phyloP scores from a whole-genome alignment of 1,140 invertebrate genomes.

The Tetramorium simillimum region DNA sequence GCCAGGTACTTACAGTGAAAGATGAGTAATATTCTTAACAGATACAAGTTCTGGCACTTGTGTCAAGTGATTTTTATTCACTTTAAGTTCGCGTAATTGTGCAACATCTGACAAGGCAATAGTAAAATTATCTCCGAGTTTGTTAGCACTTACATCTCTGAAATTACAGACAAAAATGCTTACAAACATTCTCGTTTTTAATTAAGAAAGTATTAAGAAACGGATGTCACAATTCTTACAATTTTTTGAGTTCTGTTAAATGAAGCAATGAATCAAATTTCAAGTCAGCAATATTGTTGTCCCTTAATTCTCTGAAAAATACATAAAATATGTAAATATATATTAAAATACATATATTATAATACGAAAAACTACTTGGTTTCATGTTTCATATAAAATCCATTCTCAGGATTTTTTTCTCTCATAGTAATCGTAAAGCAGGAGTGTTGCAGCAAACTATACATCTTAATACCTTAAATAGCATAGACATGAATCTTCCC shows the following conservation, averaged over 20 bases:
- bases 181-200: neutral
- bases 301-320: slow-evolving; percentile 74
- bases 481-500: slow-evolving; percentile 52
- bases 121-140: slow-evolving; percentile 81
- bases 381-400: neutral
- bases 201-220: neutral
- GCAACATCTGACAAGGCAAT: slow-evolving; percentile 79
- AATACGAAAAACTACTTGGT: neutral
- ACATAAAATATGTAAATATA: slow-evolving; percentile 4
- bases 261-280: slow-evolving; percentile 77
- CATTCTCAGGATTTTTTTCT: too few species aligned
- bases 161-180: slow-evolving; percentile 49
- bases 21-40: slow-evolving; percentile 79
- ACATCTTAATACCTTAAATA: slow-evolving; percentile 18
- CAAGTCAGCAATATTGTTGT: slow-evolving; percentile 80
- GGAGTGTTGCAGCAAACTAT: neutral
- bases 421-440: neutral
- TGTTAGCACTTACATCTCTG: slow-evolving; percentile 82
- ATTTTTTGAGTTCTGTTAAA: slow-evolving; percentile 77
- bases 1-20: slow-evolving; percentile 78
- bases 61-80: slow-evolving; percentile 82
- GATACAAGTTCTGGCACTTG: slow-evolving; percentile 78
- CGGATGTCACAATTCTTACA: slow-evolving; percentile 74
- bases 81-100: slow-evolving; percentile 83
- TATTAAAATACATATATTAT: neutral